These are phyloP conservation scores for Monomorium pharaonis DNA, from an alignment of 1,140 invertebrate species.

Conservation along the genomic window DNA sequence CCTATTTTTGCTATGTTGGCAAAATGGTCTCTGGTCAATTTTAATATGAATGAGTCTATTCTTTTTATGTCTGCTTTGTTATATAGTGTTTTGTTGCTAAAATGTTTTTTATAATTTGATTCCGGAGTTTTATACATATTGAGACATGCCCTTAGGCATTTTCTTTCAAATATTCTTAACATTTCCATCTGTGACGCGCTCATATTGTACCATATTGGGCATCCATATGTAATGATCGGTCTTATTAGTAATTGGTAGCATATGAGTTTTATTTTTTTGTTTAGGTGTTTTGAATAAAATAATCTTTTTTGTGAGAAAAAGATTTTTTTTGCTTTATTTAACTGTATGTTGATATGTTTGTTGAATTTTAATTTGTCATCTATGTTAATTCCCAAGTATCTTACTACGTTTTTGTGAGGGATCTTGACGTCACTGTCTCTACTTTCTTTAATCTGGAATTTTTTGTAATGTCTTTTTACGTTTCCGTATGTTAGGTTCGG, in stretches of 20 bases:
- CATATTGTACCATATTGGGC: background rate
- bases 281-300: background rate
- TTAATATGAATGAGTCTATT: no score
- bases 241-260: background rate
- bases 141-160: background rate
- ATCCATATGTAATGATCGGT: background rate
- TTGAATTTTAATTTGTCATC: no score
- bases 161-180: background rate
- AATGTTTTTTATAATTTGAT: no score
- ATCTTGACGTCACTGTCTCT: no score
- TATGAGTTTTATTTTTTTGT: background rate
- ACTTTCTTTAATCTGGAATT: no score
- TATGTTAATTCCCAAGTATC: no score
- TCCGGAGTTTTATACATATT: no score
- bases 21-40: no score
- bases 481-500: no score
- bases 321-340: background rate
- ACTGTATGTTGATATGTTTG: background rate
- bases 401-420: no score
- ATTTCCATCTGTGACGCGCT: background rate
- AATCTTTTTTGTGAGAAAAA: background rate
- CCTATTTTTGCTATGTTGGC: no score
- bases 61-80: background rate
- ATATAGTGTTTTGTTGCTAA: background rate
- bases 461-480: no score